Percentiles rank a stretch among this genome's conserved stretches.
Conservation (phyloP, 2,888 invertebrate genomes). For the Ormyrus pomaceus region DNA sequence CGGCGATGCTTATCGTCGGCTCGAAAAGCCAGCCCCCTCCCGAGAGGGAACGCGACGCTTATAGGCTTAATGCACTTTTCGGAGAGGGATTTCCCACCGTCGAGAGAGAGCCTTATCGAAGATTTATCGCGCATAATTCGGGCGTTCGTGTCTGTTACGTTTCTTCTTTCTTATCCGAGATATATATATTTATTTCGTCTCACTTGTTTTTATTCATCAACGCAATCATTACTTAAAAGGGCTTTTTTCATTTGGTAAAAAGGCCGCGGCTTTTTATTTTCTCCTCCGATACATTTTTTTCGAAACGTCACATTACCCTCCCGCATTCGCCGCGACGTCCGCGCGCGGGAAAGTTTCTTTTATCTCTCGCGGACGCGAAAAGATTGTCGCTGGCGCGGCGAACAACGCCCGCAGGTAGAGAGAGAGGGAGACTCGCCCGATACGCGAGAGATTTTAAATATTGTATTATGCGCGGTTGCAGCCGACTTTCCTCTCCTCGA, state of each 20-base stretch:
- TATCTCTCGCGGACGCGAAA: not conserved
- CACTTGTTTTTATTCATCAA: not conserved
- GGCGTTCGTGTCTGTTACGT: conserved; percentile 15
- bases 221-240: no score
- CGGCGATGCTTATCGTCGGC: not conserved
- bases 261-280: no score
- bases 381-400: not conserved
- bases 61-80: conserved; percentile 35
- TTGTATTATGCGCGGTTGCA: not conserved
- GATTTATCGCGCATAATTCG: conserved; percentile 35
- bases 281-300: no score
- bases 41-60: not conserved
- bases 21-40: conserved; percentile 25
- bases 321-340: no score
- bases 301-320: no score
- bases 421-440: not conserved
- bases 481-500: not conserved
- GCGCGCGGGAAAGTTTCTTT: no score
- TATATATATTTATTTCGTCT: not conserved
- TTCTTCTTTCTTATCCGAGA: not conserved
- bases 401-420: not conserved
- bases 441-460: not conserved
- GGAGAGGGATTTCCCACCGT: conserved; percentile 43
- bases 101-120: conserved; percentile 32
- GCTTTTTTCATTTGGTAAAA: no score